Evolutionary conservation across 2,797 vertebrate species (phyloP).

Genomic region (Siniperca undulata): DNA sequence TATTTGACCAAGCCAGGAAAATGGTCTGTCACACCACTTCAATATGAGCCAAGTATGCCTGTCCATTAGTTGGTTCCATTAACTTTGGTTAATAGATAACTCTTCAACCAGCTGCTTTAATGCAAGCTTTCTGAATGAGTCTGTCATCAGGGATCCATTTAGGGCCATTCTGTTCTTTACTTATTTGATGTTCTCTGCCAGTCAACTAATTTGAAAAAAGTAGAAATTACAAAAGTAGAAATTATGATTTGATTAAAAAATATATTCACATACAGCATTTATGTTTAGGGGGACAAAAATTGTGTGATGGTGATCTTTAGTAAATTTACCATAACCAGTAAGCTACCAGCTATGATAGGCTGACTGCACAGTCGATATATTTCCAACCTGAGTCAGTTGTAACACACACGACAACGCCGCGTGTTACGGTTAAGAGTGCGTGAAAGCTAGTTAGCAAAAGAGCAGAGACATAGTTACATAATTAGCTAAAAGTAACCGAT

Average conservation of each 20-base stretch:
- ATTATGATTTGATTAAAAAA: neutral
- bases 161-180: slow-evolving; percentile 4
- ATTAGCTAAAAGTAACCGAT: too few species aligned
- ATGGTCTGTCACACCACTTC: slow-evolving; percentile 15
- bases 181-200: slow-evolving; percentile 19
- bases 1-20: slow-evolving; percentile 54
- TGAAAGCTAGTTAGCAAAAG: too few species aligned
- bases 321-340: neutral
- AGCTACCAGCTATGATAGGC: neutral
- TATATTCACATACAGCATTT: neutral
- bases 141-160: slow-evolving; percentile 11
- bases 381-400: neutral
- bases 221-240: too few species aligned
- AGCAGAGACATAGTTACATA: too few species aligned
- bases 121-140: slow-evolving; percentile 11
- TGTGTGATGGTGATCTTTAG: neutral
- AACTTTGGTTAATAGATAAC: slow-evolving; percentile 64
- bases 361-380: neutral
- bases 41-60: slow-evolving; percentile 28
- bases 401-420: neutral
- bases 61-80: slow-evolving; percentile 58
- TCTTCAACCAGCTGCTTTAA: slow-evolving; percentile 30
- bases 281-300: neutral
- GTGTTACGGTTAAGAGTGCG: neutral
- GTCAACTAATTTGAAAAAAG: neutral